Evolutionary conservation across 2,113 vertebrate species (phyloP).

Genomic region (Sylvietta virens): DNA sequence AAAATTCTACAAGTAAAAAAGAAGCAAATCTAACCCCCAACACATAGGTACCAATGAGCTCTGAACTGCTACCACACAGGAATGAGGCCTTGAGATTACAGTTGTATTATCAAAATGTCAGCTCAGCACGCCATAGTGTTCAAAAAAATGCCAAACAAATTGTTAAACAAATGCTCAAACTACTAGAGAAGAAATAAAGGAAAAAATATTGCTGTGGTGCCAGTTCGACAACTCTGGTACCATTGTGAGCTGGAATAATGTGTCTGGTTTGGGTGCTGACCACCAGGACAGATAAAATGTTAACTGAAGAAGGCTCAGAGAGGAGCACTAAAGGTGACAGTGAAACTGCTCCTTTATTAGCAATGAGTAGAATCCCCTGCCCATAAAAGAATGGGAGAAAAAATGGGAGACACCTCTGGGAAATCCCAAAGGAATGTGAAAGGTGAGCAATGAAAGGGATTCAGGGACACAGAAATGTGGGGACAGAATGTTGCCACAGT

Average conservation of each 20-base stretch:
- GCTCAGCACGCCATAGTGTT: neutral
- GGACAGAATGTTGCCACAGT: accelerated
- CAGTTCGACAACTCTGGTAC: neutral
- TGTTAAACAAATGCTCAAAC: neutral
- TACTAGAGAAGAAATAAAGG: neutral
- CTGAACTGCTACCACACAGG: neutral
- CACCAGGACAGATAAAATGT: neutral
- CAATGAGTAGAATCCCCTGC: neutral
- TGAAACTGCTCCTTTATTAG: neutral
- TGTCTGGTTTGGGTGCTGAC: neutral
- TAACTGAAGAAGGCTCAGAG: neutral
- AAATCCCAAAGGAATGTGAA: neutral
- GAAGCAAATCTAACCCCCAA: too few species aligned
- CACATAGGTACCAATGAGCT: neutral
- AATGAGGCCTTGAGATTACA: neutral
- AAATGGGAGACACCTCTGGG: neutral
- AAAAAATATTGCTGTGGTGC: neutral
- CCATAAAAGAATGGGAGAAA: neutral
- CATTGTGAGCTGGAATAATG: neutral
- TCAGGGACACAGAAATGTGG: neutral
- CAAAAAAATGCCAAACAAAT: neutral
- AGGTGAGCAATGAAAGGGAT: neutral
- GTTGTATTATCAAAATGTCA: neutral
- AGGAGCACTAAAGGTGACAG: neutral
- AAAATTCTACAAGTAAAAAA: too few species aligned